Conservation (phyloP, 2,797 vertebrate species). For the Pantherophis alleghaniensis region DNA sequence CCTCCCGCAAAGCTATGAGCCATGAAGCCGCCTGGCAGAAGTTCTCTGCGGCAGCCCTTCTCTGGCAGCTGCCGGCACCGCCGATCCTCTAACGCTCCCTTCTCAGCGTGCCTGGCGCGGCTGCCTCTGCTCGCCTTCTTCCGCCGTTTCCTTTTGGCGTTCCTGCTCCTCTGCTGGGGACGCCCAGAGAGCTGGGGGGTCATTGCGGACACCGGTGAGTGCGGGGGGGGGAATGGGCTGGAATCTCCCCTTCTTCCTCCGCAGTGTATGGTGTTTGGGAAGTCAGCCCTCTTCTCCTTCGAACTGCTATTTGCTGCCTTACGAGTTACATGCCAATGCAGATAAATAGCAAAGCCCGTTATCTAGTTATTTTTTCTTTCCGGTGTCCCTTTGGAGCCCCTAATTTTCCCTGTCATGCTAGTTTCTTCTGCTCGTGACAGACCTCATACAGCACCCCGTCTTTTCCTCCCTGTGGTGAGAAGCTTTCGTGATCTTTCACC, state of each 20-base stretch:
- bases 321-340: neutral
- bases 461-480: neutral
- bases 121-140: slow-evolving; percentile 50
- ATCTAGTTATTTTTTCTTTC: neutral
- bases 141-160: slow-evolving; percentile 51
- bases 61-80: slow-evolving; percentile 6
- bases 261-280: neutral
- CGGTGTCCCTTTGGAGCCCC: too few species aligned
- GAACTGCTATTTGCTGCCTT: neutral
- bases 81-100: slow-evolving; percentile 9
- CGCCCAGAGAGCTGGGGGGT: slow-evolving; percentile 55
- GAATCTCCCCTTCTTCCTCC: slow-evolving; percentile 65
- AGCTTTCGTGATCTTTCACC: neutral
- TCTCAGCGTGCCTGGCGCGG: slow-evolving; percentile 47
- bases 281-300: neutral
- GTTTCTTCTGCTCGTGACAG: neutral
- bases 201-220: slow-evolving; percentile 80
- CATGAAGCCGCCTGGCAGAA: slow-evolving; percentile 75
- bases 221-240: slow-evolving; percentile 60
- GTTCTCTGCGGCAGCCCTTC: slow-evolving; percentile 61
- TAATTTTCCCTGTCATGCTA: too few species aligned
- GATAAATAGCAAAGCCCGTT: neutral
- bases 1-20: slow-evolving; percentile 72
- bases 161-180: slow-evolving; percentile 63
- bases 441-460: neutral